Base-by-base conservation (phyloP, 2,113 vertebrate genomes). In the Bujurquina vittata region DNA sequence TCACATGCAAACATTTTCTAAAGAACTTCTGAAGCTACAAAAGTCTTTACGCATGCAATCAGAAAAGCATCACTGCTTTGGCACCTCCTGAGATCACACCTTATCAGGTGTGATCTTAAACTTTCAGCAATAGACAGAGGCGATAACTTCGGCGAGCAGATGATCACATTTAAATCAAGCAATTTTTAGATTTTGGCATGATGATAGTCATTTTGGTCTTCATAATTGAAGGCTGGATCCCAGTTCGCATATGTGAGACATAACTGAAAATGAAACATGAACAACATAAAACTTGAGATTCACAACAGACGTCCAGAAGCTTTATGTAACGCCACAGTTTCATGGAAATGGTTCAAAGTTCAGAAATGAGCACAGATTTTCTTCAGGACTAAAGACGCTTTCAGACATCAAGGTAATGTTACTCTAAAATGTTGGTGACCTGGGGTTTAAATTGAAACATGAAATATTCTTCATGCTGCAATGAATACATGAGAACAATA, bases 361-460 rank as follows among this genome's bases (percentile, higher is more conserved):
- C 10, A 43, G 23, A 65, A 43, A 43, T 43, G 22, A 40, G 61
- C 4, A 40, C 20, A 63, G 61, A 37, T 63, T 63, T 63, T 33
- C 0, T 62, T 62, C 60, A 62, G 61, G 35, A 40, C 35, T 63
- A 40, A 0, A 0, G 37, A 20, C 40, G 0, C 14, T 2, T 63
- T 3, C 33, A 63, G 20, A 40, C 22, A 63, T 63, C 37, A 37
- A 40, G 33, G 40, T 0, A 26, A 22, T 40, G 5, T 15, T 5
- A 35, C 35, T 14, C 5, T 49, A 17, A 49, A 49, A 49, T 49
- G 14, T 49, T 17, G 61, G 10, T 37, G 33, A 62, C n/a, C 33
- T 62, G 6, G 37, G 12, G 20, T 0, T 63, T 37, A 0, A 33
- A 33, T 62, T 33, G 20, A 62, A 62, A 20, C 22, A 40, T 37